Conservation (phyloP, 2,113 vertebrate species). For the Leiothrix lutea region DNA sequence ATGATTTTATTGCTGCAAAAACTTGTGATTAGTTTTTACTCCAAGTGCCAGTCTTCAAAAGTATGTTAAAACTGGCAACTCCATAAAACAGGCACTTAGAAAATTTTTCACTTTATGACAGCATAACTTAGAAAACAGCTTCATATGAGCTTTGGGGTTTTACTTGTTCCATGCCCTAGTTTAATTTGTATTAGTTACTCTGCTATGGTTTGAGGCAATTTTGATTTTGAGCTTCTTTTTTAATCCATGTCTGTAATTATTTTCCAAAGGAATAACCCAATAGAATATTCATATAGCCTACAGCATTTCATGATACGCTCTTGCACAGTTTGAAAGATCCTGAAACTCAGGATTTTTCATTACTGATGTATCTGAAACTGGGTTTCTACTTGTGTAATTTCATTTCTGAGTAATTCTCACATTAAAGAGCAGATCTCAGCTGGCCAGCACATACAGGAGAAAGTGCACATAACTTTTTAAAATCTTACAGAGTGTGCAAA, state of each 20-base stretch:
- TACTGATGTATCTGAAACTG: neutral
- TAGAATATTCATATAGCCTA: neutral
- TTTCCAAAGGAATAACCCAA: neutral
- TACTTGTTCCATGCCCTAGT: neutral
- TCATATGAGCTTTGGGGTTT: neutral
- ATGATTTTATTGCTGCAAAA: neutral
- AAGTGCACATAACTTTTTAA: neutral
- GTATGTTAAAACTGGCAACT: neutral
- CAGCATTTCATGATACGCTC: neutral
- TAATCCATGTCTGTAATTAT: neutral
- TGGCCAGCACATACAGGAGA: neutral
- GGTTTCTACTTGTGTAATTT: neutral
- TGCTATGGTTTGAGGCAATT: neutral
- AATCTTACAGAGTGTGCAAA: neutral
- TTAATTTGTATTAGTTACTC: neutral
- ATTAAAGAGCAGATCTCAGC: neutral
- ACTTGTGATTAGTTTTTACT: neutral
- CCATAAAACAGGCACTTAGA: accelerated
- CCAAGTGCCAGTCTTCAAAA: neutral
- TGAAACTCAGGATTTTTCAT: neutral
- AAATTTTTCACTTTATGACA: neutral
- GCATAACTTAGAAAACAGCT: neutral
- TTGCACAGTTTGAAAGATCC: neutral
- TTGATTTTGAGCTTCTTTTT: neutral
- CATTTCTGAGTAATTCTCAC: neutral